Evolutionary conservation across 2,113 vertebrate species (phyloP).

Genomic region (Argyrosomus japonicus): DNA sequence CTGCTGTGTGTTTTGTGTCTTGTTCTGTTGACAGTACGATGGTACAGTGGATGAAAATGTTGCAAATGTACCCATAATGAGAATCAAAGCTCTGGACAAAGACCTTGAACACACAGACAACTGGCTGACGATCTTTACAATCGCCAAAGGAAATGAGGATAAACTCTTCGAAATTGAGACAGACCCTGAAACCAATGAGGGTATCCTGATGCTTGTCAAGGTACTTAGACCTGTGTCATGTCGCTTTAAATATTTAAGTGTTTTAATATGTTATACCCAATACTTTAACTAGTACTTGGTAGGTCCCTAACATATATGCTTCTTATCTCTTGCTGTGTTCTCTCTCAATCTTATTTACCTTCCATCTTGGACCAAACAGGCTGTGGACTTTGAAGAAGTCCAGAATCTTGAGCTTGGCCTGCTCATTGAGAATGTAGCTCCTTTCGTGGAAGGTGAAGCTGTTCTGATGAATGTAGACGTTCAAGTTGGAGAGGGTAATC

Average conservation of each 20-base stretch:
- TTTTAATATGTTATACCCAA: neutral
- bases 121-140: constrained; percentile 89
- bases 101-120: constrained; percentile 90
- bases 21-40: constrained; percentile 66
- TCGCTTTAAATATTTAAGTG: neutral
- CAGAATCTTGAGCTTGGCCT: constrained; percentile 83
- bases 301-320: neutral
- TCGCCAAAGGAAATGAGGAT: constrained; percentile 91
- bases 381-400: constrained; percentile 88
- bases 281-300: neutral
- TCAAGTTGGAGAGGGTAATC: constrained; percentile 40
- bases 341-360: neutral
- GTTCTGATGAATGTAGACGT: constrained; percentile 52
- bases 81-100: constrained; percentile 89
- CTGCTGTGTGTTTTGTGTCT: neutral
- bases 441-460: constrained; percentile 60
- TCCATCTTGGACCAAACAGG: constrained; percentile 68
- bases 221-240: constrained; percentile 51
- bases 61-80: constrained; percentile 83
- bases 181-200: constrained; percentile 91
- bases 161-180: constrained; percentile 89
- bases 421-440: constrained; percentile 84
- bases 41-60: constrained; percentile 81
- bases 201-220: constrained; percentile 89
- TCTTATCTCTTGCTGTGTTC: neutral